Conservation (phyloP, 2,113 vertebrate species). For the Castor canadensis region DNA sequence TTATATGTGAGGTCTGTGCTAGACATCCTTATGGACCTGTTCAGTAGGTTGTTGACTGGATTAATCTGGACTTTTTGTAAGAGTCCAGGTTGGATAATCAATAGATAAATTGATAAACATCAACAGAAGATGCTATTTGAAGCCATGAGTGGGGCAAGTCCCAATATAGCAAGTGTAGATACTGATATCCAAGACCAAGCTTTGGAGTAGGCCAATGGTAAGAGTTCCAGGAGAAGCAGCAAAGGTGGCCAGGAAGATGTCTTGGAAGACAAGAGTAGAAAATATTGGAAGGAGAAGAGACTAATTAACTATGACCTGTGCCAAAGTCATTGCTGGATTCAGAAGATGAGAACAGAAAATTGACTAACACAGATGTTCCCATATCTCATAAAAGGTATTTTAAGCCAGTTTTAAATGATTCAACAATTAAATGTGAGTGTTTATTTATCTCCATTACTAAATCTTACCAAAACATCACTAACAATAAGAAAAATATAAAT, state of each 20-base stretch:
- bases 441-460: background rate
- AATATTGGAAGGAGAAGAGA: background rate
- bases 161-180: background rate
- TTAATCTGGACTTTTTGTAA: background rate
- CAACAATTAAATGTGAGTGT: background rate
- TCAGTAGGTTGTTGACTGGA: background rate
- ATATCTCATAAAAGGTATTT: background rate
- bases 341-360: background rate
- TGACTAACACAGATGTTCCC: background rate
- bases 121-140: background rate
- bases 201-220: background rate
- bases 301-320: background rate
- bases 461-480: background rate
- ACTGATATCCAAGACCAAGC: background rate
- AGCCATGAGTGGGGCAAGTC: background rate
- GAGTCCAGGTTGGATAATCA: background rate
- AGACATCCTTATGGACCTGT: background rate
- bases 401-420: background rate
- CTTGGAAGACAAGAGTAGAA: background rate
- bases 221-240: background rate
- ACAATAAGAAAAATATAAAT: background rate
- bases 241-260: background rate
- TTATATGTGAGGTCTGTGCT: accelerated
- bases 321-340: background rate
- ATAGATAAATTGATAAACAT: background rate